Base-by-base conservation (phyloP, 2,797 vertebrate genomes). In the Simalia tracyae region DNA sequence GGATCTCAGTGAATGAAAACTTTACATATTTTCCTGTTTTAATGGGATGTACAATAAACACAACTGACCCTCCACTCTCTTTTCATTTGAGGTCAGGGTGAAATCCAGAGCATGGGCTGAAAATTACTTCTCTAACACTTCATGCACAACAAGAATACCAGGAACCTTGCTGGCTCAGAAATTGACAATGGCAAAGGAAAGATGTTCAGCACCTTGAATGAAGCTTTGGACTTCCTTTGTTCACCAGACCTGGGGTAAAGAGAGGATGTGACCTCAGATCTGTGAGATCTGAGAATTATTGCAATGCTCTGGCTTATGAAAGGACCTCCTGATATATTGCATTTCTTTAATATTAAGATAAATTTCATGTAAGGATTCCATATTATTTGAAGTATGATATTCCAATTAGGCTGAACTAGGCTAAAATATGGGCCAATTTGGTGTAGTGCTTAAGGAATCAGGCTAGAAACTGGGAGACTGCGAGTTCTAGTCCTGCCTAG, bases 1-100 rank as follows among this genome's bases (percentile, higher is more conserved):
- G 98, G 98, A 99, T 98, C 97, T 98, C 95, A 96, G 97, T 98
- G 97, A 98, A 98, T 98, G 98, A 98, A 98, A 98, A 97, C 97
- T 98, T 97, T 97, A 97, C 98, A 98, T 98, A 98, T 98, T 98
- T 98, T 98, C 98, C 98, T 98, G 98, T 98, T 98, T 98, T 97
- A 98, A 98, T 97, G 97, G 97, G 97, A 97, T 98, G 98, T 97
- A 96, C 97, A 98, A 98, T 98, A 99, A 99, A 99, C 98, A 99
- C 92, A 96, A 96, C 97, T 98, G 98, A 98, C 98, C 98, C 97
- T 95, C 94, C 97, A 97, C 98, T 97, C 96, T 97, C 97, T 98
- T 98, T 89, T 98, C 97, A 97, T 98, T 98, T 98, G 97, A 98
- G 95, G 95, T 97, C 92, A 96, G 96, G 97, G 97, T 97, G 97